Percentiles rank a stretch among this genome's conserved stretches.
phyloP scores from a whole-genome alignment of 2,797 vertebrate genomes.

The Micrastur ruficollis region DNA sequence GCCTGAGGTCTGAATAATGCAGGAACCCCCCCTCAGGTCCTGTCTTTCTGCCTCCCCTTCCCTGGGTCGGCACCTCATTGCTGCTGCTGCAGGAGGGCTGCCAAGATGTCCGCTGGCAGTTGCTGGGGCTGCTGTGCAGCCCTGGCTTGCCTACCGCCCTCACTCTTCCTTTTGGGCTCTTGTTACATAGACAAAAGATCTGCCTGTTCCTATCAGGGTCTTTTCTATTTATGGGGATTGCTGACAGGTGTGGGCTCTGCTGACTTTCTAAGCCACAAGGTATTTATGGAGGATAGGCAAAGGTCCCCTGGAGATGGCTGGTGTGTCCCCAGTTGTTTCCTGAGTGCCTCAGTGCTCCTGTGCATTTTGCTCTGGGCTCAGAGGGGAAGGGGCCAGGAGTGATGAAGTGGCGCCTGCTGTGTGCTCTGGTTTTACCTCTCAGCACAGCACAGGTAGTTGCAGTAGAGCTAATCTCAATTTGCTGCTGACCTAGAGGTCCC shows the following conservation, averaged over 20 bases:
- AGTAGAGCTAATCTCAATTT: not conserved
- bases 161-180: not conserved
- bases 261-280: not conserved
- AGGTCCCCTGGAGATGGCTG: not conserved
- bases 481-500: slow-evolving; percentile 45
- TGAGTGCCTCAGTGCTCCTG: not conserved
- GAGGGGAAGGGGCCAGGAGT: not conserved
- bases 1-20: not conserved
- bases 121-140: not conserved
- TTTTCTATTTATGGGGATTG: not conserved
- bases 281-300: not conserved
- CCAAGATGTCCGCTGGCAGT: not conserved
- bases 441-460: not conserved
- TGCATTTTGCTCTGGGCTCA: not conserved
- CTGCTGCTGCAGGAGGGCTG: not conserved
- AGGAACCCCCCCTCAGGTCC: not conserved
- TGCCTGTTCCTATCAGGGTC: not conserved
- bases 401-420: not conserved
- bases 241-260: not conserved
- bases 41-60: not conserved
- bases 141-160: not conserved
- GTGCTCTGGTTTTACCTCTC: slow-evolving; percentile 35
- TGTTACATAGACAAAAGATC: not conserved
- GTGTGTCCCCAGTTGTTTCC: not conserved
- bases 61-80: not conserved